Percentiles rank a stretch among this genome's conserved stretches.
Evolutionary conservation across 2,113 vertebrate genomes (phyloP).

Genomic region (Lichenostomus cassidix): DNA sequence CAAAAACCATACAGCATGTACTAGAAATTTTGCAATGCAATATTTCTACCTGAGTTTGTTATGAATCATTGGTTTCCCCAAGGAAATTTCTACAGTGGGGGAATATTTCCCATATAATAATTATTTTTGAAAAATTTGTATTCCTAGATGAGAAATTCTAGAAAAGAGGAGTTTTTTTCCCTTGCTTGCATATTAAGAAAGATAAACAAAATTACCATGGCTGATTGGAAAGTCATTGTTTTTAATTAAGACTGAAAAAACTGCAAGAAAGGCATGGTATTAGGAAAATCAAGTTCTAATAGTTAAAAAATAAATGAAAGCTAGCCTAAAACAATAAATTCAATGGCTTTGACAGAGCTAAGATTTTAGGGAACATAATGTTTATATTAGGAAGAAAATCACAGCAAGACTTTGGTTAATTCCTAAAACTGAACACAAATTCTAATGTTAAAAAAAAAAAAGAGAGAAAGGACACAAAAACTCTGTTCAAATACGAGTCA

Average conservation of each 20-base stretch:
- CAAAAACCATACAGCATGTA: neutral
- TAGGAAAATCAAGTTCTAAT: neutral
- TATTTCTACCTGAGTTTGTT: neutral
- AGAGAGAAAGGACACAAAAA: neutral
- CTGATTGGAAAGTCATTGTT: neutral
- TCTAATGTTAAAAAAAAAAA: neutral
- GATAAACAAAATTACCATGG: neutral
- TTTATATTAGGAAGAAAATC: neutral
- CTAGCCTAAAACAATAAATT: neutral
- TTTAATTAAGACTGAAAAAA: neutral
- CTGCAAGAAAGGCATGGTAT: neutral
- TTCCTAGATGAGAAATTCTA: neutral
- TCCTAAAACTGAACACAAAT: neutral
- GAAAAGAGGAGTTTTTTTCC: neutral
- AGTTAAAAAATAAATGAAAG: neutral
- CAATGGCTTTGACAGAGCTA: neutral
- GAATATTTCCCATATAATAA: neutral
- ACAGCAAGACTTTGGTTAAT: neutral
- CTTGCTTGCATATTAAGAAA: neutral
- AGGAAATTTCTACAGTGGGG: neutral
- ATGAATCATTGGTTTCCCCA: neutral
- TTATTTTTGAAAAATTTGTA: neutral
- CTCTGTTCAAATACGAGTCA: neutral
- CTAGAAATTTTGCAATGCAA: neutral
- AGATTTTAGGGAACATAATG: neutral